Evolutionary conservation across 2,113 vertebrate species (phyloP).

Genomic region (Psilopogon haemacephalus): DNA sequence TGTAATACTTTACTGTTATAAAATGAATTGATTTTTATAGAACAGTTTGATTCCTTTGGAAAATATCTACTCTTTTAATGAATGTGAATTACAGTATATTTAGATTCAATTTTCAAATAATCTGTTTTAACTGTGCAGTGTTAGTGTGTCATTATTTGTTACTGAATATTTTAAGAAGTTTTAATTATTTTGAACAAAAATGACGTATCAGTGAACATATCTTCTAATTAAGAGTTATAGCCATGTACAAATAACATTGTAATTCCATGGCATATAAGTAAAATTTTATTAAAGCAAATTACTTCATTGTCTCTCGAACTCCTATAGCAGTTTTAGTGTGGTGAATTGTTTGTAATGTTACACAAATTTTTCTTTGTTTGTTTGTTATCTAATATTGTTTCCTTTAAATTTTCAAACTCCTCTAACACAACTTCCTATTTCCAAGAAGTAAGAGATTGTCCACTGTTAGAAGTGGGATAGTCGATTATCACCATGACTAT

Average conservation of each 20-base stretch:
- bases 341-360: background rate
- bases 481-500: background rate
- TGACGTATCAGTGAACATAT: background rate
- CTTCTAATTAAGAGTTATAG: slow-evolving; percentile 21
- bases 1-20: background rate
- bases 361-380: background rate
- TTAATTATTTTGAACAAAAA: slow-evolving; percentile 60
- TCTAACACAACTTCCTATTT: background rate
- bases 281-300: background rate
- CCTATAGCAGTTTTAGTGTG: background rate
- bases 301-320: background rate
- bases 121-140: background rate
- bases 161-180: slow-evolving; percentile 44
- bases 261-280: background rate
- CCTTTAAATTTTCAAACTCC: background rate
- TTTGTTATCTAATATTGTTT: background rate
- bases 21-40: slow-evolving; percentile 43
- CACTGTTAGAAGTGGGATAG: background rate
- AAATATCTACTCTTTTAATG: slow-evolving; percentile 34
- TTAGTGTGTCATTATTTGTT: slow-evolving; percentile 19
- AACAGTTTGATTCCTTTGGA: slow-evolving; percentile 53
- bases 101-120: slow-evolving; percentile 57
- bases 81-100: slow-evolving; percentile 51
- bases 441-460: background rate
- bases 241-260: background rate